These are phyloP conservation scores for Lytechinus variegatus DNA, from an alignment of 35 echinoderm and acorn worm species.

Conservation along the genomic window DNA sequence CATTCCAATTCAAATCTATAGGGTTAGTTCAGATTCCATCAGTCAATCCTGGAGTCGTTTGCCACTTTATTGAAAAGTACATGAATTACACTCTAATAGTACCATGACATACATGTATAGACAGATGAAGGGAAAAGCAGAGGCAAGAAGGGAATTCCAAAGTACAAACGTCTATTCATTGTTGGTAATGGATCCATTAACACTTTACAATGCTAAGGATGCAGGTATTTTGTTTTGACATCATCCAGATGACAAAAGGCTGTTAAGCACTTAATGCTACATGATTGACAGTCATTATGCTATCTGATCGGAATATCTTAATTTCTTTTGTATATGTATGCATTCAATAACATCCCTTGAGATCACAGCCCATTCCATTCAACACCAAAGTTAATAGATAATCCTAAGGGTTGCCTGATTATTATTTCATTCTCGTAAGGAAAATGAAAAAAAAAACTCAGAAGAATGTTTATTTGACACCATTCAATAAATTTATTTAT, in stretches of 20 bases:
- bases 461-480: too few species aligned
- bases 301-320: too few species aligned
- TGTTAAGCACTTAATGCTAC: neutral
- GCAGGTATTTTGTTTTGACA: neutral
- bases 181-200: neutral
- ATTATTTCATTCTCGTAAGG: neutral
- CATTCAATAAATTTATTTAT: too few species aligned
- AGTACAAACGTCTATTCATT: neutral
- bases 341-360: neutral
- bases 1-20: conserved; percentile 25
- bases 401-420: neutral
- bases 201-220: neutral
- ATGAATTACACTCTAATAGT: neutral
- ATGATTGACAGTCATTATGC: too few species aligned
- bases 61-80: conserved; percentile 11
- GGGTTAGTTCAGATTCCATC: neutral
- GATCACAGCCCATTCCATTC: neutral
- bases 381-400: neutral
- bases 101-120: neutral
- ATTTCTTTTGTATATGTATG: too few species aligned
- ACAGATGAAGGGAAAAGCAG: neutral
- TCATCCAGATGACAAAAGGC: neutral
- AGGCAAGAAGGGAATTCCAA: neutral
- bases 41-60: neutral
- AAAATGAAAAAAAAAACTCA: too few species aligned